Base-by-base conservation (phyloP, 2,888 invertebrate species). In the Chymomyza fuscimana region DNA sequence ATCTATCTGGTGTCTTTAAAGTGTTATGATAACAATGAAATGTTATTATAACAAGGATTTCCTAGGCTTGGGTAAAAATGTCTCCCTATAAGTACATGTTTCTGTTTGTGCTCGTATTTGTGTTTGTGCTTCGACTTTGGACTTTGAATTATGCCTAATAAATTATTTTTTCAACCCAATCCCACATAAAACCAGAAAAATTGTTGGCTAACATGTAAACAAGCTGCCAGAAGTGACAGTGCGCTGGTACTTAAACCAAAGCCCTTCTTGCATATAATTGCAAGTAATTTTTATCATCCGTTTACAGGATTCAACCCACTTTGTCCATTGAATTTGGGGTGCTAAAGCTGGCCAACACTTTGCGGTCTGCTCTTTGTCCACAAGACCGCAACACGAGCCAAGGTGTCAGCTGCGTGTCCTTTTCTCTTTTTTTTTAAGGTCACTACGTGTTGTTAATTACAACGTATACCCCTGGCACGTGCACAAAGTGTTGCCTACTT, bases 131-230 rank as follows among this genome's bases (percentile, higher is more conserved):
- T 59, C 7, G 19, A 25, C 59, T 67, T 73, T 69, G 60, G 36
- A 74, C 65, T 54, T 61, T 60, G 66, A 66, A 79, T 79, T 74
- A 79, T 6, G 32, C 19, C 10, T 15, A 59, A n/a, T 59, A 25
- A 59, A 59, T 59, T 32, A 77, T 75, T 73, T 69, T 66, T 67
- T 63, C 67, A 15, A 32, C 29, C 40, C 50, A 15, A 63, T 32
- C 12, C 56, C 22, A 22, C 40, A 62, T 19, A 61, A 16, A 46
- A 12, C 40, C 4, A 61, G 40, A 61, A 19, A 40, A 61, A 29
- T 61, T 61, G 60, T n/a, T 54, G 54, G 54, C 54, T 10, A 54
- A 54, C 16, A 54, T 46, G 40, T 46, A 46, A 46, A 46, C 40
- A 46, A 46, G 12, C 40, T 46, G 40, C 40, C 40, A 46, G 40